Conservation (phyloP, 2,888 invertebrate species). For the Drosophila atripex region DNA sequence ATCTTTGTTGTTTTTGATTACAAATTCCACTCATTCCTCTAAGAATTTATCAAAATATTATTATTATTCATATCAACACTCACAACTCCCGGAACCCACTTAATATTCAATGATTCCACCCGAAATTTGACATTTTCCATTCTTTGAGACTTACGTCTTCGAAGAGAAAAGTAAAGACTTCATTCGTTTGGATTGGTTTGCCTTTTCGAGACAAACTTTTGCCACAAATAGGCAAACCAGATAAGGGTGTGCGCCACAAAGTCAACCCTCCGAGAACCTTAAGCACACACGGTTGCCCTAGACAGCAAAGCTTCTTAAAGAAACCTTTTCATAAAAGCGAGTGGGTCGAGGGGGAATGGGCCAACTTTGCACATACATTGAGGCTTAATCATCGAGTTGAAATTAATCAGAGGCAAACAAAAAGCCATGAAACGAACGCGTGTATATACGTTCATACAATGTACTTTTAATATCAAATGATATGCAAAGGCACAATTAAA, state of each 20-base stretch:
- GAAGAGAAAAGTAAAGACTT: background rate
- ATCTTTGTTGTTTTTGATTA: background rate
- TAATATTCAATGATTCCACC: constrained; percentile 1
- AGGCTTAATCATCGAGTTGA: constrained; percentile 57
- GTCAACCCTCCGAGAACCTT: constrained; percentile 9
- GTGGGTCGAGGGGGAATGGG: background rate
- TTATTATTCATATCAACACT: background rate
- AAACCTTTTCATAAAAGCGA: background rate
- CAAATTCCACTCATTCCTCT: too few species aligned
- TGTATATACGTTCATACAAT: constrained; percentile 21
- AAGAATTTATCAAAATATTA: background rate
- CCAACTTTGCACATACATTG: constrained; percentile 40
- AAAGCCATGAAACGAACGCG: constrained; percentile 20
- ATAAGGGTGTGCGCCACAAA: constrained; percentile 20
- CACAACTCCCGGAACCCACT: background rate
- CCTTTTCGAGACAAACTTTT: constrained; percentile 7
- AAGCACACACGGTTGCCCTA: constrained; percentile 17
- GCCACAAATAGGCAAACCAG: background rate
- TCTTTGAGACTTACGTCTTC: constrained; percentile 9
- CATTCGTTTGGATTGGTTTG: constrained; percentile 3
- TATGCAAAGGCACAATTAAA: constrained; percentile 74
- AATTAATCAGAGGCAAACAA: constrained; percentile 28
- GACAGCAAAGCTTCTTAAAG: constrained; percentile 21
- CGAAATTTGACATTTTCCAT: background rate
- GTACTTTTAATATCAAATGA: constrained; percentile 68